phyloP scores from a whole-genome alignment of 2,797 vertebrate species.

The Scolopax rusticola region DNA sequence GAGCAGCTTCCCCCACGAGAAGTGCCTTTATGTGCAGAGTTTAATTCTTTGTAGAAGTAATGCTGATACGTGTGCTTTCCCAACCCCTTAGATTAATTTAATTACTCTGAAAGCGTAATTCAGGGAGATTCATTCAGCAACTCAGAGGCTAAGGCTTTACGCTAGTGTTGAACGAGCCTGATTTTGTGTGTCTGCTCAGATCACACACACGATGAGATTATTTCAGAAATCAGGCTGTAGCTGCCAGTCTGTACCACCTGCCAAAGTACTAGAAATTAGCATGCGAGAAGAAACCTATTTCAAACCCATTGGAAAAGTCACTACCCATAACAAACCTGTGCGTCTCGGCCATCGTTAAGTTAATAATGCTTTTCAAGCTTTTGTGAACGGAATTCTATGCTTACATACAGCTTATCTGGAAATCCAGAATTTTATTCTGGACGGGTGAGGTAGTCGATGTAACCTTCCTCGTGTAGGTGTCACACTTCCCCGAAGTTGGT shows the following conservation, averaged over 20 bases:
- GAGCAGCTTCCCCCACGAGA: slow-evolving; percentile 19
- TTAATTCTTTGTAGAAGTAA: background rate
- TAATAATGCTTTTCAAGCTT: slow-evolving; percentile 73
- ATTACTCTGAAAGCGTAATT: background rate
- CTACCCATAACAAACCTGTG: slow-evolving; percentile 57
- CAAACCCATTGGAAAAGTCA: slow-evolving; percentile 20
- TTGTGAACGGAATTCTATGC: slow-evolving; percentile 55
- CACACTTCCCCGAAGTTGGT: slow-evolving; percentile 97
- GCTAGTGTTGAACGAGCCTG: background rate
- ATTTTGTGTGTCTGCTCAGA: background rate
- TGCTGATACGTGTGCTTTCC: background rate
- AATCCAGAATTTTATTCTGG: slow-evolving; percentile 64
- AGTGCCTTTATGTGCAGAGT: background rate
- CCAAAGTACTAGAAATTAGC: background rate
- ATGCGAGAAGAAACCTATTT: slow-evolving; percentile 19
- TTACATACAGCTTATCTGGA: slow-evolving; percentile 77
- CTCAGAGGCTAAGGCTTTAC: background rate
- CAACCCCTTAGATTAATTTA: slow-evolving; percentile 24
- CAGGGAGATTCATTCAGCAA: background rate
- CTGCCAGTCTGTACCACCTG: background rate
- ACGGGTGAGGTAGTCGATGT: slow-evolving; percentile 79
- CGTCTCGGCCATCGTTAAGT: slow-evolving; percentile 48
- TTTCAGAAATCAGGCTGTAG: background rate
- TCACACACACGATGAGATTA: background rate
- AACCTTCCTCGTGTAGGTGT: slow-evolving; percentile 58